Percentiles rank a stretch among this genome's conserved stretches.
Evolutionary conservation across 2,888 invertebrate species (phyloP).

Genomic region (Xanthia togata): DNA sequence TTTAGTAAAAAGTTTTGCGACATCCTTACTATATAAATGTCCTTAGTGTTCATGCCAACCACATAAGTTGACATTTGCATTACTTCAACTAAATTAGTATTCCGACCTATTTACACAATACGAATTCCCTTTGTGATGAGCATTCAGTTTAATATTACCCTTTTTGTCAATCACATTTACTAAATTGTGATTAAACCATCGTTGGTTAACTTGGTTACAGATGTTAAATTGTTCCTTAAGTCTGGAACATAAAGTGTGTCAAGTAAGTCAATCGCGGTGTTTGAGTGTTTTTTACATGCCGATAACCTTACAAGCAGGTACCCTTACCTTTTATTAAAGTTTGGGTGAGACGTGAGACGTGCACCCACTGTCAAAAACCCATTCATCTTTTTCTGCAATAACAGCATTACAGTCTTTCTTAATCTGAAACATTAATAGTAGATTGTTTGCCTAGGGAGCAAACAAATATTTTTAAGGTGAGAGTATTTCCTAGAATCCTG

Average conservation of each 20-base stretch:
- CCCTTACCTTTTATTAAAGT: background rate
- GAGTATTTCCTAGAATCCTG: too few relatives aligned
- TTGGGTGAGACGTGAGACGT: too few relatives aligned
- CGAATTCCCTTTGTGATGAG: too few relatives aligned
- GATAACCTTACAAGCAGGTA: background rate
- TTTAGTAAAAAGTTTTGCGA: too few relatives aligned
- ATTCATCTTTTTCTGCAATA: background rate
- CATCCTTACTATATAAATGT: too few relatives aligned
- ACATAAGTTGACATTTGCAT: background rate
- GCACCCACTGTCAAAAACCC: background rate
- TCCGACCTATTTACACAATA: too few relatives aligned
- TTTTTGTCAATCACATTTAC: background rate
- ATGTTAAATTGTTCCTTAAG: background rate
- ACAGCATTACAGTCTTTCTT: background rate
- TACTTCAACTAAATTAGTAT: too few relatives aligned
- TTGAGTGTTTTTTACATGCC: background rate
- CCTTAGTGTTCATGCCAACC: background rate
- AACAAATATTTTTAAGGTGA: too few relatives aligned
- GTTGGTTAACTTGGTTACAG: background rate
- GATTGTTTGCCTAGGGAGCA: too few relatives aligned
- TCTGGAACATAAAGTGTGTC: background rate
- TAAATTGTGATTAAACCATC: background rate
- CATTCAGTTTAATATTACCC: too few relatives aligned
- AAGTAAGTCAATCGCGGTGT: background rate
- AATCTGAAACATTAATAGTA: background rate